These are phyloP conservation scores for Etheostoma perlongum DNA, from an alignment of 2,797 vertebrate species.

Conservation along the genomic window DNA sequence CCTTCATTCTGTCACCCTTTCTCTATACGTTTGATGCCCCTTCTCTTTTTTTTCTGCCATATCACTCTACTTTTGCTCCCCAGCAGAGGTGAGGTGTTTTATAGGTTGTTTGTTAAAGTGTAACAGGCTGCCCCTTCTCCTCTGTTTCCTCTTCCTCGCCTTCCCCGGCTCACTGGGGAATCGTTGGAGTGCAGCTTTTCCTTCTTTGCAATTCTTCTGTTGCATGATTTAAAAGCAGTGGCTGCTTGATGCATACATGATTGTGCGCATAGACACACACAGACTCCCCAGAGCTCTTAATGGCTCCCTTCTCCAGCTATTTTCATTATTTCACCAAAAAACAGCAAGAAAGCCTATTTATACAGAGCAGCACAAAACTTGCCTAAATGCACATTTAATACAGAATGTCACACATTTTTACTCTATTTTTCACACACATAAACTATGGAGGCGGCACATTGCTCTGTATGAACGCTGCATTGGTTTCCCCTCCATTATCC, in stretches of 20 bases:
- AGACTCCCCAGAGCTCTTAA: conserved; percentile 57
- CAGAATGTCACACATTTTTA: conserved; percentile 23
- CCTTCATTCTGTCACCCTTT: conserved; percentile 40
- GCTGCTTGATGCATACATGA: conserved; percentile 39
- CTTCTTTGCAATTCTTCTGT: conserved; percentile 64
- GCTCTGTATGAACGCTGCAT: conserved; percentile 58
- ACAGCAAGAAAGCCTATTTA: conserved; percentile 38
- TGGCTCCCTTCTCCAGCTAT: conserved; percentile 48
- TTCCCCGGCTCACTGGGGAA: conserved; percentile 45
- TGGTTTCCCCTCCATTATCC: conserved; percentile 74
- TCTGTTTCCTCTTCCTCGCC: conserved; percentile 41
- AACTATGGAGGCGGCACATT: conserved; percentile 26
- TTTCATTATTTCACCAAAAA: conserved; percentile 51
- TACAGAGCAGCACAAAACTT: conserved; percentile 47
- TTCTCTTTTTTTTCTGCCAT: not conserved
- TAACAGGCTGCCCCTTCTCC: conserved; percentile 37
- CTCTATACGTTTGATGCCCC: conserved; percentile 24
- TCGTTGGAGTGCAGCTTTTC: conserved; percentile 62
- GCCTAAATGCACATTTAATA: conserved; percentile 48
- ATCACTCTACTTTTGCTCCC: conserved; percentile 30
- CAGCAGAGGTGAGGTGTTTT: conserved; percentile 52
- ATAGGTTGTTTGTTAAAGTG: conserved; percentile 66
- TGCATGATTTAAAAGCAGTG: conserved; percentile 73
- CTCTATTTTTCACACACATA: conserved; percentile 16
- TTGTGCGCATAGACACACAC: conserved; percentile 27